These are phyloP conservation scores for Rapana venosa DNA, from an alignment of 2,888 invertebrate species.

Conservation along the genomic window DNA sequence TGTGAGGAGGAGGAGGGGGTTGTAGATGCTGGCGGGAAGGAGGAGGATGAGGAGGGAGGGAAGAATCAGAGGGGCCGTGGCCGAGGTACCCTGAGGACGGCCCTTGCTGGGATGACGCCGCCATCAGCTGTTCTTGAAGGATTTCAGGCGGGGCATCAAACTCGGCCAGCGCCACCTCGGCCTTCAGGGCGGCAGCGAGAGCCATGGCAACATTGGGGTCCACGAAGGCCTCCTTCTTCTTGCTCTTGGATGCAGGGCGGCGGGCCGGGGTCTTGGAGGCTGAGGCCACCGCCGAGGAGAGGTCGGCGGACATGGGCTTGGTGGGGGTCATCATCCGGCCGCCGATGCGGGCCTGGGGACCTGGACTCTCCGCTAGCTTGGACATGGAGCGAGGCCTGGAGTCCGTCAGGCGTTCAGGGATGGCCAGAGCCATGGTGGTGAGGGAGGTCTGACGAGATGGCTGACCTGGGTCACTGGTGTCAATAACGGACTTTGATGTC, in stretches of 20 bases:
- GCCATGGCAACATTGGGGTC: slow-evolving; percentile 26
- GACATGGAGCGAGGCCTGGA: slow-evolving; percentile 40
- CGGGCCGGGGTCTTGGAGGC: neutral
- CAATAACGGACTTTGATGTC: too few relatives aligned
- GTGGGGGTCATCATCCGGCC: slow-evolving; percentile 46
- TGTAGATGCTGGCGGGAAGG: slow-evolving; percentile 2
- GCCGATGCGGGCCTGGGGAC: slow-evolving; percentile 18
- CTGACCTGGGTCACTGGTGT: too few relatives aligned
- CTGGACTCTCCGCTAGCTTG: slow-evolving; percentile 44
- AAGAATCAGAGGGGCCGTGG: neutral
- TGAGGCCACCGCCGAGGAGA: neutral
- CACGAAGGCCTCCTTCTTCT: slow-evolving; percentile 31
- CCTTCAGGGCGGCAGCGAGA: slow-evolving; percentile 30
- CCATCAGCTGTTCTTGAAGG: slow-evolving; percentile 7
- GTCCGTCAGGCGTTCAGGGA: slow-evolving; percentile 7
- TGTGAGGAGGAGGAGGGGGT: neutral
- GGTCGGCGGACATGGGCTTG: slow-evolving; percentile 39
- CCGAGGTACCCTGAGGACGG: neutral
- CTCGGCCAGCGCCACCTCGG: slow-evolving; percentile 25
- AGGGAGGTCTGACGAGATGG: too few relatives aligned
- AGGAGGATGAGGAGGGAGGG: neutral
- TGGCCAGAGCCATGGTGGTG: slow-evolving; percentile 37
- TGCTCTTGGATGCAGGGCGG: slow-evolving; percentile 10
- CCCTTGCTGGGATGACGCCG: neutral
- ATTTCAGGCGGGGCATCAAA: slow-evolving; percentile 35